Percentiles rank a stretch among this genome's conserved stretches.
phyloP scores from a whole-genome alignment of 2,888 invertebrate genomes.

The Thyatira batis region DNA sequence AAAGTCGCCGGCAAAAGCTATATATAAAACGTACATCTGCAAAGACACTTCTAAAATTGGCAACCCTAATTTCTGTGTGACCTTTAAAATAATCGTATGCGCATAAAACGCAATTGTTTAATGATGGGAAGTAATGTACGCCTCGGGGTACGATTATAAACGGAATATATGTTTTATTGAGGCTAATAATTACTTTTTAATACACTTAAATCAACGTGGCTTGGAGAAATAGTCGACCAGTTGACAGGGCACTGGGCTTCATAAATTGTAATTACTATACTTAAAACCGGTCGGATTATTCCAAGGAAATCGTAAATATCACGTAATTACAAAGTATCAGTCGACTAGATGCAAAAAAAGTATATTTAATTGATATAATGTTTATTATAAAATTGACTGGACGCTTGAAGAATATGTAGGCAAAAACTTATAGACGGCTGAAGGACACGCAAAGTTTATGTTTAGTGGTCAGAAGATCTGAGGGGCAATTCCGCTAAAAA shows the following conservation, averaged over 20 bases:
- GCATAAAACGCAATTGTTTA: slow-evolving; percentile 33
- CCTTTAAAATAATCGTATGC: slow-evolving; percentile 26
- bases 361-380: too few relatives aligned
- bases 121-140: slow-evolving; percentile 29
- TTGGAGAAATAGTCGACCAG: slow-evolving; percentile 3
- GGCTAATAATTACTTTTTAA: slow-evolving; percentile 67
- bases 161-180: slow-evolving; percentile 49
- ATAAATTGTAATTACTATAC: neutral
- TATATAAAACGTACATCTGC: too few relatives aligned
- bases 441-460: too few relatives aligned
- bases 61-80: neutral
- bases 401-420: neutral
- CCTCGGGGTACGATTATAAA: slow-evolving; percentile 52
- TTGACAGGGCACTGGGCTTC: neutral
- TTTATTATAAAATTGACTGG: neutral
- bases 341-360: too few relatives aligned
- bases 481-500: too few relatives aligned
- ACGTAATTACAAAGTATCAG: neutral
- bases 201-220: slow-evolving; percentile 45
- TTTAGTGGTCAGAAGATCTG: too few relatives aligned
- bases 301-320: neutral
- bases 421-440: too few relatives aligned
- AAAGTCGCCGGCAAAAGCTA: too few relatives aligned
- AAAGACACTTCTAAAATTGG: neutral
- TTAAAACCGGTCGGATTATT: neutral